Evolutionary conservation across 2,888 invertebrate species (phyloP).

Genomic region (Nomada flava): DNA sequence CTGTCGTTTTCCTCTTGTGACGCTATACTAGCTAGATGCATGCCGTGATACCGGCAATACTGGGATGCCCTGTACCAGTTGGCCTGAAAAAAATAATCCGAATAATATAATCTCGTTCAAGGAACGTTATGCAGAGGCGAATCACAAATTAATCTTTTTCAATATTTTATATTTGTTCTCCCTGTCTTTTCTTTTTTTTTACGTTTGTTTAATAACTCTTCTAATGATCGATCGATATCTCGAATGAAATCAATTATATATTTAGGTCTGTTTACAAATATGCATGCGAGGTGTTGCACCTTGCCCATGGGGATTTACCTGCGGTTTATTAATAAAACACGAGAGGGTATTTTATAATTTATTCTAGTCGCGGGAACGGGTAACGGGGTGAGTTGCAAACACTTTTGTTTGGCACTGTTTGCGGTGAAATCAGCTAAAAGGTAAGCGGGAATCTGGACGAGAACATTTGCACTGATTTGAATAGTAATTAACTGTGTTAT

Average conservation of each 20-base stretch:
- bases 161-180: no score
- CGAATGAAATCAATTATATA: neutral
- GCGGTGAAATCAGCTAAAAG: neutral
- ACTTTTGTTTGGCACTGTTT: neutral
- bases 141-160: slow-evolving; percentile 9
- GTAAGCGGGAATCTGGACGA: neutral
- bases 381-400: no score
- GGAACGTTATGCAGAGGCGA: slow-evolving; percentile 6
- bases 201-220: neutral
- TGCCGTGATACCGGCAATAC: slow-evolving; percentile 96
- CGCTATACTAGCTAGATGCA: slow-evolving; percentile 95
- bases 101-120: slow-evolving; percentile 14
- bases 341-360: slow-evolving; percentile 24
- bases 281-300: slow-evolving; percentile 8
- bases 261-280: slow-evolving; percentile 32
- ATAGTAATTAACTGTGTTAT: neutral
- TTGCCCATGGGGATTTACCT: neutral
- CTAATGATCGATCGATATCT: slow-evolving; percentile 11
- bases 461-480: neutral
- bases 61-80: slow-evolving; percentile 97
- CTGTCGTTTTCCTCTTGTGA: slow-evolving; percentile 96
- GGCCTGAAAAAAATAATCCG: slow-evolving; percentile 86
- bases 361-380: slow-evolving; percentile 10
- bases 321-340: slow-evolving; percentile 41
- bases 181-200: neutral